phyloP scores from a whole-genome alignment of 2,113 vertebrate species.

The Genyomyrus donnyi region DNA sequence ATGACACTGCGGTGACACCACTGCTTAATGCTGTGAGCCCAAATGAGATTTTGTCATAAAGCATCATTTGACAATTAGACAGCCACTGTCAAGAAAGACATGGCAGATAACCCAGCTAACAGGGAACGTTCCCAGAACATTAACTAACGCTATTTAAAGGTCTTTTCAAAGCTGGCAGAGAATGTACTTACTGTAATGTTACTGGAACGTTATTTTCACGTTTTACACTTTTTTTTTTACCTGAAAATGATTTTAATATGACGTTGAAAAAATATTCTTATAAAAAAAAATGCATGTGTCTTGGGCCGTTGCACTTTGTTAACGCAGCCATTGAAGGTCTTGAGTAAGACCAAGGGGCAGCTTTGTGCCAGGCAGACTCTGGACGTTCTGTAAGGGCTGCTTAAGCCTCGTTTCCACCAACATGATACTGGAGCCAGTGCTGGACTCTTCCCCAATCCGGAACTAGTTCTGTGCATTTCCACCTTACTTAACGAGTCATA shows the following conservation, averaged over 20 bases:
- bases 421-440: too few species aligned
- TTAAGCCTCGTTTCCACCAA: neutral
- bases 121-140: neutral
- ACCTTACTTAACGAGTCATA: too few species aligned
- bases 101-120: neutral
- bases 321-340: neutral
- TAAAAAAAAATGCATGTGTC: too few species aligned
- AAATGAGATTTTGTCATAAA: neutral
- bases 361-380: neutral
- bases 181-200: too few species aligned
- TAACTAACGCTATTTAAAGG: neutral
- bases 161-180: neutral
- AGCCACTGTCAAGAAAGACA: neutral
- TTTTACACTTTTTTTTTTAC: too few species aligned
- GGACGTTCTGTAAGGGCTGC: neutral
- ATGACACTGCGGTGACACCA: neutral
- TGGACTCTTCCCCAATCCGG: too few species aligned
- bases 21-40: neutral
- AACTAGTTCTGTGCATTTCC: too few species aligned
- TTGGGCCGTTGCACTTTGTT: neutral
- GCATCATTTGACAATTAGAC: neutral
- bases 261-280: too few species aligned
- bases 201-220: too few species aligned
- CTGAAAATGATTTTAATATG: too few species aligned
- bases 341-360: neutral